Evolutionary conservation across 64 coral and sea anemone genomes (phyloP).

Genomic region (Actinia equina): DNA sequence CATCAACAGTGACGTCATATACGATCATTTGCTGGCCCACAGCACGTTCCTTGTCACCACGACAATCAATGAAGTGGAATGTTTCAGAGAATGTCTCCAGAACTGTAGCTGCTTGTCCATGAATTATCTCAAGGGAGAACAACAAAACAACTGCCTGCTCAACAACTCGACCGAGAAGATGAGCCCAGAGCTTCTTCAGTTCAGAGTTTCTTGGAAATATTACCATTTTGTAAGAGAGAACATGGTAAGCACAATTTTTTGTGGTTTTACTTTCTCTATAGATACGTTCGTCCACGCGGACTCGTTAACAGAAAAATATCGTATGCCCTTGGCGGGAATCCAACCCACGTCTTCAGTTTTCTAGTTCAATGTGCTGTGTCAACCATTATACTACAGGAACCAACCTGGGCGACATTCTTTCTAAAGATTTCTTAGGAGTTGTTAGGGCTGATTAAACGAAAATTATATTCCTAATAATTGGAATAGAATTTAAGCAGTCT

Average conservation of each 20-base stretch:
- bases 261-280: too few relatives aligned
- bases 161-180: neutral
- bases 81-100: neutral
- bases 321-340: too few relatives aligned
- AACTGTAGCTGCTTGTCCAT: constrained; percentile 5
- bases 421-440: too few relatives aligned
- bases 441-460: too few relatives aligned
- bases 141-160: neutral
- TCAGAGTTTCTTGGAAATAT: neutral
- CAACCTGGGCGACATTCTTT: too few relatives aligned
- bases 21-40: neutral
- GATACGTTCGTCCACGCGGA: too few relatives aligned
- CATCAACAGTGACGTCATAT: neutral
- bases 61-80: neutral
- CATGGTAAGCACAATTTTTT: neutral
- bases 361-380: too few relatives aligned
- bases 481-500: too few relatives aligned
- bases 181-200: neutral
- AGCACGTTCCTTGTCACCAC: neutral
- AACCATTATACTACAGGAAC: too few relatives aligned
- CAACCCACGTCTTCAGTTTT: too few relatives aligned
- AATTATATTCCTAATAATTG: too few relatives aligned
- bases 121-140: neutral
- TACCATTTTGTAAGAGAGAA: neutral
- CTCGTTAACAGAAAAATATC: too few relatives aligned